These are phyloP conservation scores for Hybognathus amarus DNA, from an alignment of 2,797 vertebrate genomes.

Conservation along the genomic window DNA sequence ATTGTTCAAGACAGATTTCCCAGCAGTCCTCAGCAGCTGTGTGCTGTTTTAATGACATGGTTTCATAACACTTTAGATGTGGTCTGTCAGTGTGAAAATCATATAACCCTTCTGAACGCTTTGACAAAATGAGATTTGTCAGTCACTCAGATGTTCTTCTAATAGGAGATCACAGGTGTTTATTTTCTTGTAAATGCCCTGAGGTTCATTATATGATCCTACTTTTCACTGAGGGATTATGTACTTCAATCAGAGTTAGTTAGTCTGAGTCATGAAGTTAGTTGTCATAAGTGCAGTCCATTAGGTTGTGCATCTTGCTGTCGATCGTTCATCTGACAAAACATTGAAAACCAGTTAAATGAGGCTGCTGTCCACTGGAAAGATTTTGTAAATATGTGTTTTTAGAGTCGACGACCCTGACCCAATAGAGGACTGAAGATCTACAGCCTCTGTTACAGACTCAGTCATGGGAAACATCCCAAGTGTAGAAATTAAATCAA, in stretches of 20 bases:
- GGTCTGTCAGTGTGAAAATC: conserved; percentile 10
- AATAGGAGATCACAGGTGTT: too few relatives aligned
- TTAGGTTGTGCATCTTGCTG: background rate
- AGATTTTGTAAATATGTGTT: too few relatives aligned
- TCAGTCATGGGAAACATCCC: conserved; percentile 45
- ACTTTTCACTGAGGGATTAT: background rate
- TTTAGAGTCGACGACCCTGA: background rate
- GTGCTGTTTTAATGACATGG: background rate
- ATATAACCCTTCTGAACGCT: background rate
- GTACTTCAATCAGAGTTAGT: background rate
- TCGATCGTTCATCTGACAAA: background rate
- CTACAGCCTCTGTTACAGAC: background rate
- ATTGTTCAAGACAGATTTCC: conserved; percentile 16
- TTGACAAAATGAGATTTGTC: background rate
- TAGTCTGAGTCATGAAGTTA: too few relatives aligned
- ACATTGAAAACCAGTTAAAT: background rate
- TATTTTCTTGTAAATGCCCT: too few relatives aligned
- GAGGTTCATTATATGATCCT: background rate
- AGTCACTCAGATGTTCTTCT: too few relatives aligned
- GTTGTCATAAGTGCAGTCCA: background rate
- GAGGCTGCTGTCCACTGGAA: too few relatives aligned
- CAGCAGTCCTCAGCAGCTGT: conserved; percentile 3
- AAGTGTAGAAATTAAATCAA: conserved; percentile 50
- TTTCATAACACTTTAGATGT: conserved; percentile 7
- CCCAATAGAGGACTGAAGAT: background rate